Evolutionary conservation across 2,888 invertebrate species (phyloP), one percentile per base, ranked within the genome.

Genomic region (Teleogryllus oceanicus): DNA sequence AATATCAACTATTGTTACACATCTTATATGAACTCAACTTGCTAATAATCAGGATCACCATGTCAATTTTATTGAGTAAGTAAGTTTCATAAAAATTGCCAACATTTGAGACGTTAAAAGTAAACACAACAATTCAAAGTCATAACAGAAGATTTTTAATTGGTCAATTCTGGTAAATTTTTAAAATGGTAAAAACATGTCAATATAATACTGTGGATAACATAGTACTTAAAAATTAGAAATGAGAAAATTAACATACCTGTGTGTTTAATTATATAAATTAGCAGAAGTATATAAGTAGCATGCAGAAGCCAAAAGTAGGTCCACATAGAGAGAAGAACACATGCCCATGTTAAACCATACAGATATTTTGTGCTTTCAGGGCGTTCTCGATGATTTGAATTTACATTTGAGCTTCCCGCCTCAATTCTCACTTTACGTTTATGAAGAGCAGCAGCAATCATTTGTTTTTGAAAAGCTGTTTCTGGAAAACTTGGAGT

Each of bases 281-380:
- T 92, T 1, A 91, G 89, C 80, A 96, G 88, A 11, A 96, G 96
- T 83, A 97, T 89, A 2, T 94, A 90, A 79, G 95, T 89, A 49
- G 96, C 89, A 11, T 94, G 92, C 83, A 95, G 87, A 81, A 96
- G 88, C 94, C 96, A 95, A 79, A 94, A 90, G 85, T 96, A 93
- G 84, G 94, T 94, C 93, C 96, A 97, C 20, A 97, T 89, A 50
- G 96, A 89, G 88, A 96, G 95, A 79, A 94, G 91, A 11, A 93
- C 88, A 84, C 96, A 96, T 2, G 93, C 94, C 89, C 95, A 96
- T 83, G 96, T 89, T 16, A 96, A 87, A 8, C 92, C 90, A 84
- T 93, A 94, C 84, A 95, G 92, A 85, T 94, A 95, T 75, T 91
- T 88, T 20, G 91, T 91, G 82, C 93, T 93, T 83, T 62, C 62